These are phyloP conservation scores for Maconellicoccus hirsutus DNA, from an alignment of 1,140 invertebrate species.

Conservation along the genomic window DNA sequence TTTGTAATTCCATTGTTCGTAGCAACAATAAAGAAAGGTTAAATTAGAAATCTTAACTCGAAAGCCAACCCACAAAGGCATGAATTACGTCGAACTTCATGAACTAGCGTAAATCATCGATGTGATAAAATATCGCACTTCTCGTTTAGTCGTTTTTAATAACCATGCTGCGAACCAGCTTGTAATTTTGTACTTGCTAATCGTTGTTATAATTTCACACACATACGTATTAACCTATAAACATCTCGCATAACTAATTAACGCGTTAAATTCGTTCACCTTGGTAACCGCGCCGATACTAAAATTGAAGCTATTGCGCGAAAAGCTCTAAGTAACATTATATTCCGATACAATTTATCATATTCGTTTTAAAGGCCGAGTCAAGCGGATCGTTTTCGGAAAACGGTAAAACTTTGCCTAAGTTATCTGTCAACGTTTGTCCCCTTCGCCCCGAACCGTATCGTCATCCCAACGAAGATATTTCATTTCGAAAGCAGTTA, in stretches of 20 bases:
- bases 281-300: too few species aligned
- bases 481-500: constrained; percentile 15
- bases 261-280: too few species aligned
- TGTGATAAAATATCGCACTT: neutral
- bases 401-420: constrained; percentile 1
- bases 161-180: too few species aligned
- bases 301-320: too few species aligned
- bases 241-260: too few species aligned
- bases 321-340: too few species aligned
- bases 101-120: neutral
- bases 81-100: neutral
- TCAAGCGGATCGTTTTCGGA: neutral
- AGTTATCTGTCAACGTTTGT: constrained; percentile 14
- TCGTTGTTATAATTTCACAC: too few species aligned
- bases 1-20: neutral
- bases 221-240: too few species aligned
- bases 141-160: neutral
- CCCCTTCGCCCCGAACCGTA: neutral
- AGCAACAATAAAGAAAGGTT: constrained; percentile 5
- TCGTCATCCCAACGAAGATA: neutral
- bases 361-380: neutral
- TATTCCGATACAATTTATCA: neutral
- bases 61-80: neutral
- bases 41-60: neutral
- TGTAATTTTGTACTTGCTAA: too few species aligned